phyloP scores from a whole-genome alignment of 2,113 vertebrate species.

The Hippocampus guttulatus region DNA sequence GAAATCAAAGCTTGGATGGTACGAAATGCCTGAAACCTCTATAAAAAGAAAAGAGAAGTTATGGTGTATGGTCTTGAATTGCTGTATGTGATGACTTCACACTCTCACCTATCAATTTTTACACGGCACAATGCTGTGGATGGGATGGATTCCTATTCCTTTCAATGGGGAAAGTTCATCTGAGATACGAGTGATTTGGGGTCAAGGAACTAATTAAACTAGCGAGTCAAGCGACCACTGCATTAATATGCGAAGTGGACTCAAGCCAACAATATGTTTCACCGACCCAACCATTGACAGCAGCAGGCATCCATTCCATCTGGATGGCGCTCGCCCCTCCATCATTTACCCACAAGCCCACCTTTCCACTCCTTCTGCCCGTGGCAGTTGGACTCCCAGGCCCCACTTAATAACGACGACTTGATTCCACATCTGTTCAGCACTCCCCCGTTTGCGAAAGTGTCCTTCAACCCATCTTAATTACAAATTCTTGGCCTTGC shows the following conservation, averaged over 20 bases:
- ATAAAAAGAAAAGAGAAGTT: no score
- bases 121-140: not conserved
- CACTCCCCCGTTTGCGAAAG: constrained; percentile 54
- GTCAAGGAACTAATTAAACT: constrained; percentile 1
- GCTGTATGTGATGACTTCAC: no score
- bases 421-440: constrained; percentile 70
- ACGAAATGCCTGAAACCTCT: no score
- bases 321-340: constrained; percentile 59
- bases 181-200: not conserved
- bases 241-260: not conserved
- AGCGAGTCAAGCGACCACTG: not conserved
- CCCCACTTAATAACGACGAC: constrained; percentile 66
- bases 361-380: constrained; percentile 50
- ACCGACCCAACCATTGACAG: constrained; percentile 38
- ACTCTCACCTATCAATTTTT: no score
- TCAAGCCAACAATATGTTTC: constrained; percentile 25
- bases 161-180: not conserved
- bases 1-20: no score
- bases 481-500: constrained; percentile 57
- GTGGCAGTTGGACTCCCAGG: constrained; percentile 61
- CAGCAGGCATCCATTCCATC: constrained; percentile 57
- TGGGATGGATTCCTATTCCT: not conserved
- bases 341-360: constrained; percentile 58
- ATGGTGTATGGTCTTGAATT: no score
- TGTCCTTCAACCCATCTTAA: constrained; percentile 65